Percentiles rank a stretch among this genome's conserved stretches.
These are phyloP conservation scores for Lacanobia oleracea DNA, from an alignment of 2,888 invertebrate genomes.

Conservation along the genomic window DNA sequence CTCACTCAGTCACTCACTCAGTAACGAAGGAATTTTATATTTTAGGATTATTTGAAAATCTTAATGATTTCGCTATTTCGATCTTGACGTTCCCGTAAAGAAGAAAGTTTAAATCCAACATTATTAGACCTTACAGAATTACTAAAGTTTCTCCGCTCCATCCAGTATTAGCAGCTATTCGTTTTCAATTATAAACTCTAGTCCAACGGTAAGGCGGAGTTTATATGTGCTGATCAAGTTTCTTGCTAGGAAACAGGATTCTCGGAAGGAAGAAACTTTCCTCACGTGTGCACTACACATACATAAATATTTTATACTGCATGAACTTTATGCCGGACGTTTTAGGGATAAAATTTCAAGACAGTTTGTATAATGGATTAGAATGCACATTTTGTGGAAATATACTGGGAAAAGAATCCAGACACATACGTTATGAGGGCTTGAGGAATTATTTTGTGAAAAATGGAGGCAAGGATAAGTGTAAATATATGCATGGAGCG, in stretches of 20 bases:
- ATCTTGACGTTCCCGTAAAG: neutral
- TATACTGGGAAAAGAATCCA: constrained; percentile 15
- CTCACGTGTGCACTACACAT: constrained; percentile 1
- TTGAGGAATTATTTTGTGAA: constrained; percentile 31
- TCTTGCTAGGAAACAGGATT: neutral
- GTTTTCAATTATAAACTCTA: constrained; percentile 7
- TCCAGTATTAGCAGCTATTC: neutral
- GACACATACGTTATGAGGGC: constrained; percentile 14
- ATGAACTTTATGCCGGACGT: neutral
- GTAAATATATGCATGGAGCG: neutral
- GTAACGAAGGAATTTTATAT: too few relatives aligned
- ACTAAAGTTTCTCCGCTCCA: neutral
- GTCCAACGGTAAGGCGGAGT: neutral
- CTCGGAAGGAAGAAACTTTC: neutral
- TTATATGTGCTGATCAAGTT: constrained; percentile 24
- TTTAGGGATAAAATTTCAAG: neutral
- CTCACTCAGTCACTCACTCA: too few relatives aligned
- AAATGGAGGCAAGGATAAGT: neutral
- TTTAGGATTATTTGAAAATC: too few relatives aligned
- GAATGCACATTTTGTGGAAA: constrained; percentile 5
- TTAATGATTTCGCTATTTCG: neutral
- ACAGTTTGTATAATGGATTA: constrained; percentile 10
- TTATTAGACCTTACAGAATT: neutral
- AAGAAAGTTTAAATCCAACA: neutral
- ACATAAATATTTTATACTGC: neutral